Base-by-base conservation (phyloP, 1,140 invertebrate species). In the Phthorimaea operculella region DNA sequence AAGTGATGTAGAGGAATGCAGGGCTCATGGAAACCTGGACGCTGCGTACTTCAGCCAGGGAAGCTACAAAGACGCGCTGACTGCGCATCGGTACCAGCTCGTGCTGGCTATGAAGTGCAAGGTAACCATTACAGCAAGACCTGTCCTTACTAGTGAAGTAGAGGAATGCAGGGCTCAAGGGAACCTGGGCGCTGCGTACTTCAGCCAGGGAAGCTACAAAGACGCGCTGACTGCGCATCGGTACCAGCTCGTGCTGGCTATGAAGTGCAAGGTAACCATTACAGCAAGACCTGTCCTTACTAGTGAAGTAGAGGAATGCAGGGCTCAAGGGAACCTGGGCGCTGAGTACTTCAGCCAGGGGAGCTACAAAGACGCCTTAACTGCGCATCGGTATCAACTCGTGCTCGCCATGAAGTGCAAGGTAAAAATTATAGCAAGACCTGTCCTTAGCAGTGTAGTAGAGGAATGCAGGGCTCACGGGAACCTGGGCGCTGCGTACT, bases 81-180 rank as follows among this genome's bases (percentile, higher is more conserved):
- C 95, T 0, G 94, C 96, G 7, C 96, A 98, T 82, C 89, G 96
- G 55, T 97, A 97, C 71, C 97, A 99, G 79, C 87, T 98, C 34
- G 96, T 98, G 0, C 85, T 98, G 36, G 96, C 97, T 47, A 98
- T 98, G 96, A 97, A 98, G 75, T 95, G 94, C 73, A 97, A 97
- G 86, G 87, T 88, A 59, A 69, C n/a, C n/a, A n/a, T n/a, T n/a
- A n/a, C n/a, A 98, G 79, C 95, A 98, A 81, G 97, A 99, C 86
- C 86, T 99, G 73, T 90, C 89, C 4, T 72, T 91, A 0, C 78
- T 78, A 0, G 81, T 87, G 86, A 86, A 87, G 93, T 63, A 87
- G 93, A 83, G 87, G 91, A 59, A 70, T 95, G 65, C 58, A 62
- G 79, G 4, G 79, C 94, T 90, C 64, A 95, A 91, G 54, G 92